Base-by-base conservation (phyloP, 2,113 vertebrate genomes). In the Calonectris borealis region DNA sequence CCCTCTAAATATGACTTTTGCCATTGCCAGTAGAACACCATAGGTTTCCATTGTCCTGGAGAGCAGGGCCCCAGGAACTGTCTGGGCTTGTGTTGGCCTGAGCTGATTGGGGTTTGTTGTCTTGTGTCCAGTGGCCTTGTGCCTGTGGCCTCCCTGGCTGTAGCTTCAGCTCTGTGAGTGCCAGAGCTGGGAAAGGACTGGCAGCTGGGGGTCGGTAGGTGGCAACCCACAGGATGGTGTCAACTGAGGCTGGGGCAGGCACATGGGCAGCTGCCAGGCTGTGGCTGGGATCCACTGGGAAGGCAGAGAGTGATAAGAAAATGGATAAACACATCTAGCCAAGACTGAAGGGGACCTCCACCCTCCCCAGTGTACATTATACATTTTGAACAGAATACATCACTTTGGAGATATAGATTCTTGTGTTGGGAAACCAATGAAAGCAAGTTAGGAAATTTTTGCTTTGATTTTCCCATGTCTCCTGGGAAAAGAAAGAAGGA, bases 341-440 rank as follows among this genome's bases (percentile, higher is more conserved):
- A 16, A 26, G 36, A 58, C 27, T 68, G 48, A 52, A 89, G 9
- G 65, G 21, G 52, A 36, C 16, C 34, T 55, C n/a, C 32, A 10
- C 16, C 14, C 6, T 42, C 21, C 13, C 6, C 1, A 1, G 9
- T 4, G 25, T 18, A 46, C 11, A 5, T 51, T 11, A 38, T 5
- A 16, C 8, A 13, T 51, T 64, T 84, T 78, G 54, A 81, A 77
- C 4, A 60, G n/a, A 78, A 31, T 20, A 51, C 1, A 1, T 55
- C 8, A 16, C 40, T 61, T 57, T 15, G 11, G 49, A 70, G 15
- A 21, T 32, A 6, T 13, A 81, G 31, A 21, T 69, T 65, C 48
- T 64, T 84, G 5, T 13, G 27, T 11, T 36, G 25, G 49, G 9
- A 82, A 82, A 76, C 18, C 24, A 44, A 32, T 16, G 13, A 92